Percentiles rank a stretch among this genome's conserved stretches.
These are phyloP conservation scores for Aphaenogaster rudis DNA, from an alignment of 1,140 invertebrate genomes.

Conservation along the genomic window DNA sequence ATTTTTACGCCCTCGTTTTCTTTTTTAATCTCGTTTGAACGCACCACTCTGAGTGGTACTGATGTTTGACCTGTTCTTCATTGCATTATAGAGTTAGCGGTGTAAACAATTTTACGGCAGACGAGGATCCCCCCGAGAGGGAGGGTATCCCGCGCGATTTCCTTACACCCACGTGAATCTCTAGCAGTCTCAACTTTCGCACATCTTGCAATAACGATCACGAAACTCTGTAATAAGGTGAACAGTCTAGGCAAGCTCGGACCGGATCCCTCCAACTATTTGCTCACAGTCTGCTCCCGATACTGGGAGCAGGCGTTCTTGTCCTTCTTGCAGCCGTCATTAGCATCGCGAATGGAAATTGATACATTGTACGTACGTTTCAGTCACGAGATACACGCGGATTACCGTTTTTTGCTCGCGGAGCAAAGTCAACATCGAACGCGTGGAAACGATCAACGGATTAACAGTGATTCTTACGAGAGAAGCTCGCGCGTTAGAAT, in stretches of 20 bases:
- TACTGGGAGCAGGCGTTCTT: conserved; percentile 34
- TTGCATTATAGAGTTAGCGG: conserved; percentile 67
- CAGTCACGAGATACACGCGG: not conserved
- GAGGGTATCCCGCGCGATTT: not conserved
- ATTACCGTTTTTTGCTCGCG: conserved; percentile 14
- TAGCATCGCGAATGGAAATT: conserved; percentile 62
- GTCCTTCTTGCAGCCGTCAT: conserved; percentile 52
- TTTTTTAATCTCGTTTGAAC: conserved; percentile 36
- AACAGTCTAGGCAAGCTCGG: conserved; percentile 66
- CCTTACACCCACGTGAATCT: not conserved
- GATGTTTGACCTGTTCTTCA: conserved; percentile 57
- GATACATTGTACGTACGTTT: conserved; percentile 37
- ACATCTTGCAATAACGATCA: conserved; percentile 20
- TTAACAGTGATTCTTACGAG: not conserved
- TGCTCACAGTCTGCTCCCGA: conserved; percentile 72
- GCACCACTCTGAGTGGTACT: conserved; percentile 41
- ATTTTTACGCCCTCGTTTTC: conserved; percentile 66
- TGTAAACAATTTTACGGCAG: conserved; percentile 12
- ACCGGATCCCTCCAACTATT: conserved; percentile 75
- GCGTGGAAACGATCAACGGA: not conserved
- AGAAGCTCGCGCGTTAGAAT: not conserved
- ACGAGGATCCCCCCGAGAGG: not conserved
- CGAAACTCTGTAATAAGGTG: conserved; percentile 72
- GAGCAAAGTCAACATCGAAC: not conserved
- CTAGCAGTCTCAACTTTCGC: not conserved